Conservation (phyloP, 2,797 vertebrate genomes). For the Buphagus erythrorhynchus region DNA sequence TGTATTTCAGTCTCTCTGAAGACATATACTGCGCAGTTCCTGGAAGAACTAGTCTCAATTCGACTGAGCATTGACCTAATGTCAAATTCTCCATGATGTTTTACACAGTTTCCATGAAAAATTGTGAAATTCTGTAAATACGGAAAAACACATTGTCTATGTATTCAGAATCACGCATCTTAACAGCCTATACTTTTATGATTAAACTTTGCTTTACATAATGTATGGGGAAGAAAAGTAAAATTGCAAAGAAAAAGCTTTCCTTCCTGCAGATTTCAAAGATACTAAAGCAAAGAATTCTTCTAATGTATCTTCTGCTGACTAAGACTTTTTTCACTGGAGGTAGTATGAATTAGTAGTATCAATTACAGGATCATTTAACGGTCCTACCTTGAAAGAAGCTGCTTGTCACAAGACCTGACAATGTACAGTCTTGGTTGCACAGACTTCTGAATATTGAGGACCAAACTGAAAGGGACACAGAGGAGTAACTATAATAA, state of each 20-base stretch:
- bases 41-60: neutral
- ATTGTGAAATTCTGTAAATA: neutral
- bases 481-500: neutral
- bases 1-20: neutral
- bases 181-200: neutral
- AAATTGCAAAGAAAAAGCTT: neutral
- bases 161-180: neutral
- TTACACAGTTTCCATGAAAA: neutral
- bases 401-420: neutral
- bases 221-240: neutral
- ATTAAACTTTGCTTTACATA: constrained; percentile 26
- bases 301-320: neutral
- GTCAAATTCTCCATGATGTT: neutral
- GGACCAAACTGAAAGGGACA: neutral
- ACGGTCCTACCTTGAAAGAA: neutral
- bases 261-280: constrained; percentile 33
- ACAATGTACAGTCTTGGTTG: neutral
- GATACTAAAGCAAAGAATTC: neutral
- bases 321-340: neutral
- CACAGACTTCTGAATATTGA: neutral
- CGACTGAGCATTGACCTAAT: neutral
- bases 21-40: neutral
- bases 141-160: neutral
- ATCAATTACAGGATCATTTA: constrained; percentile 9
- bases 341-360: neutral